Evolutionary conservation across 2,888 invertebrate genomes (phyloP).

Genomic region (Augiades crinisus): DNA sequence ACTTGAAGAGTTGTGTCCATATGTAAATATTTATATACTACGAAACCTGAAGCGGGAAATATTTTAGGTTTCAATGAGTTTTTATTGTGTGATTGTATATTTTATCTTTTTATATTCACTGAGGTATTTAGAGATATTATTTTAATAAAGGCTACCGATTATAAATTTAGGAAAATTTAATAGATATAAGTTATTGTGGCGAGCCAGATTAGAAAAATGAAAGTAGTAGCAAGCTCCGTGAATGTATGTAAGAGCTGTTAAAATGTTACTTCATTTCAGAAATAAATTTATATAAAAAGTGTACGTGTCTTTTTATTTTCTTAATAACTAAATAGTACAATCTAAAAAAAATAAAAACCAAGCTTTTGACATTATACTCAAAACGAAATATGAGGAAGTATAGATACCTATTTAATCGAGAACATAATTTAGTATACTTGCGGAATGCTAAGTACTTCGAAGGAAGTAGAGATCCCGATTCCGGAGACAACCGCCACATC

Average conservation of each 20-base stretch:
- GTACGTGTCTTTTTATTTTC: conserved; percentile 26
- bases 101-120: conserved; percentile 26
- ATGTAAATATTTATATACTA: conserved; percentile 32
- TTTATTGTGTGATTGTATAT: conserved; percentile 30
- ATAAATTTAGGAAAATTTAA: conserved; percentile 21
- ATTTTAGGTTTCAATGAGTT: conserved; percentile 17
- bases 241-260: conserved; percentile 50
- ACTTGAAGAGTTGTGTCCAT: conserved; percentile 24
- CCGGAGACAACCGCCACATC: no score
- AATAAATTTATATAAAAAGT: conserved; percentile 56
- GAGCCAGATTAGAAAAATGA: conserved; percentile 33
- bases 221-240: conserved; percentile 47
- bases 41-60: conserved; percentile 14
- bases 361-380: no score
- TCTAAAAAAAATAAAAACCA: no score
- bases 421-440: no score
- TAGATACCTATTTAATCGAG: no score
- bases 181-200: conserved; percentile 17
- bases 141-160: conserved; percentile 17
- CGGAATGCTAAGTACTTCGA: no score
- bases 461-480: no score
- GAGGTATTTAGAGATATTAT: conserved; percentile 24
- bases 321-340: no score
- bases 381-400: no score
- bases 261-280: conserved; percentile 58